These are phyloP conservation scores for Morone saxatilis DNA, from an alignment of 2,113 vertebrate genomes.

Conservation along the genomic window DNA sequence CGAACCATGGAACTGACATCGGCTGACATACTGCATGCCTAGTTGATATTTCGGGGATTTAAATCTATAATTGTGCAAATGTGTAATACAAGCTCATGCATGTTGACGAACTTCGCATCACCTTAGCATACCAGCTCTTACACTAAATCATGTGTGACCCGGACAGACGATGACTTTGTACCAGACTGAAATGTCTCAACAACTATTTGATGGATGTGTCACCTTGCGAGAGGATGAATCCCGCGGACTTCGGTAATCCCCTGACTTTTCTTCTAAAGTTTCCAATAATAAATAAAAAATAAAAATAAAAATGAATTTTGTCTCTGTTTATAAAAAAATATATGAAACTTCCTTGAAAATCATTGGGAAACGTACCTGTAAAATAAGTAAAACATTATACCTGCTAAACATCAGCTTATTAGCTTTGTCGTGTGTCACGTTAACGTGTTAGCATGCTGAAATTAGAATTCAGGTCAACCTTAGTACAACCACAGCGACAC, in stretches of 20 bases:
- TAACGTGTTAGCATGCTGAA: too few relatives aligned
- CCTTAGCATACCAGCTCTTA: neutral
- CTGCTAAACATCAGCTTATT: too few relatives aligned
- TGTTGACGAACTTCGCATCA: slow-evolving; percentile 38
- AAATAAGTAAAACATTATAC: too few relatives aligned
- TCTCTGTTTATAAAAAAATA: too few relatives aligned
- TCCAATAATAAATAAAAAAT: neutral
- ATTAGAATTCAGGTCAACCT: too few relatives aligned
- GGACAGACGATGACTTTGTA: neutral
- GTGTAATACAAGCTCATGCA: slow-evolving; percentile 50
- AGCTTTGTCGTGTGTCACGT: too few relatives aligned
- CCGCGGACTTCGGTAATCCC: neutral
- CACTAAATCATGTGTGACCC: slow-evolving; percentile 13
- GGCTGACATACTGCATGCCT: slow-evolving; percentile 43
- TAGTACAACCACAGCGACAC: too few relatives aligned
- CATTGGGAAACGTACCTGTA: too few relatives aligned
- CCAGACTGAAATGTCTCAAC: neutral
- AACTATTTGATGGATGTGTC: neutral
- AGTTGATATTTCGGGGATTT: slow-evolving; percentile 57
- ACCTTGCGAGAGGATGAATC: neutral
- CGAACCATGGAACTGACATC: slow-evolving; percentile 36
- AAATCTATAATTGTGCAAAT: slow-evolving; percentile 57
- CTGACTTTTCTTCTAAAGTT: neutral
- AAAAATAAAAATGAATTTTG: too few relatives aligned
- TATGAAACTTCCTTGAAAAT: too few relatives aligned